Evolutionary conservation across 1,140 invertebrate species (phyloP).

Genomic region (Lordiphosa collinella): DNA sequence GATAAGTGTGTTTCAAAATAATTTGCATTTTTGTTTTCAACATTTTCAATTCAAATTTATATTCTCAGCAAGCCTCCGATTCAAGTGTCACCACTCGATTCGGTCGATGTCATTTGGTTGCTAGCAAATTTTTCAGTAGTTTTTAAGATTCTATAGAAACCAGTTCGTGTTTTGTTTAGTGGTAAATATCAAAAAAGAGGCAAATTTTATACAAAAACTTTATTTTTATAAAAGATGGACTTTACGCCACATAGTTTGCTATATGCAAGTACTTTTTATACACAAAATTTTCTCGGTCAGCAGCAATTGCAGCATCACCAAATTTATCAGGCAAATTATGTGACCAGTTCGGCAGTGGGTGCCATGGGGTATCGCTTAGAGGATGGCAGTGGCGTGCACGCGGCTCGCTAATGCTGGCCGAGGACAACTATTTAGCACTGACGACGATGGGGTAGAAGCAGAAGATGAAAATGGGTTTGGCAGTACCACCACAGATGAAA

Average conservation of each 20-base stretch:
- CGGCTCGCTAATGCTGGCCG: no score
- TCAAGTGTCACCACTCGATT: background rate
- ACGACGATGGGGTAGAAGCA: slow-evolving; percentile 1
- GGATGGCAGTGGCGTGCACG: slow-evolving; percentile 47
- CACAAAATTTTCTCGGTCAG: slow-evolving; percentile 34
- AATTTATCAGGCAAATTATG: slow-evolving; percentile 34
- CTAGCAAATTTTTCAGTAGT: slow-evolving; percentile 46
- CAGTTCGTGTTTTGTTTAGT: slow-evolving; percentile 52
- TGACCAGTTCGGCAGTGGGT: slow-evolving; percentile 1
- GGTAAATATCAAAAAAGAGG: slow-evolving; percentile 16
- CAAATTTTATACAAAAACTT: slow-evolving; percentile 14
- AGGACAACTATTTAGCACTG: slow-evolving; percentile 19
- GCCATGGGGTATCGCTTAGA: slow-evolving; percentile 41
- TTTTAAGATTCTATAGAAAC: slow-evolving; percentile 54
- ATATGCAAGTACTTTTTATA: slow-evolving; percentile 38
- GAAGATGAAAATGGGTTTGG: background rate
- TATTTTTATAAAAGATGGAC: slow-evolving; percentile 45
- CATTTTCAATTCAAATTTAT: no score
- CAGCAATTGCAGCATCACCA: slow-evolving; percentile 24
- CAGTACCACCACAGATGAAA: no score
- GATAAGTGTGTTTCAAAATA: background rate
- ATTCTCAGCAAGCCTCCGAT: background rate
- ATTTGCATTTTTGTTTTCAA: background rate
- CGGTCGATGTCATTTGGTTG: slow-evolving; percentile 1
- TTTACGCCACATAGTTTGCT: slow-evolving; percentile 32